phyloP scores from a whole-genome alignment of 1,140 invertebrate species.

The Drosophila orena region DNA sequence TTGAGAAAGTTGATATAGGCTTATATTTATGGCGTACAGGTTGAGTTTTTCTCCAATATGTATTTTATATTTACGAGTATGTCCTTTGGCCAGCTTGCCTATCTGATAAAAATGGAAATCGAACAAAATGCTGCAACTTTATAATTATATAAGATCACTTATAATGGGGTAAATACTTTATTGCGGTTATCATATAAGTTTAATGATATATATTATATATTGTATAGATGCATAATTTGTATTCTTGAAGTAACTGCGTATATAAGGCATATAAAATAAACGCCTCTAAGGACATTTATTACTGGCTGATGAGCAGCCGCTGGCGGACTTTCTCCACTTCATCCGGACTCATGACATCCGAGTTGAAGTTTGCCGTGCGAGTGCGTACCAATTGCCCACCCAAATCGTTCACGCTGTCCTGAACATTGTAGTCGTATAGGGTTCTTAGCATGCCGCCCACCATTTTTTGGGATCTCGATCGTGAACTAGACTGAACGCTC shows the following conservation, averaged over 20 bases:
- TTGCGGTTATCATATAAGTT: no score
- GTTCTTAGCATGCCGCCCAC: background rate
- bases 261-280: background rate
- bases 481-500: slow-evolving; percentile 4
- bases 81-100: background rate
- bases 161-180: no score
- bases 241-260: no score
- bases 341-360: background rate
- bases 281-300: background rate
- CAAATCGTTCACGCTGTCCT: background rate
- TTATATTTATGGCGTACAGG: background rate
- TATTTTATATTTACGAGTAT: background rate
- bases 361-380: background rate
- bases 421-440: background rate
- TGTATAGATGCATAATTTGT: no score
- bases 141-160: no score
- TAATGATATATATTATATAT: no score
- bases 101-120: no score
- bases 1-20: slow-evolving; percentile 8
- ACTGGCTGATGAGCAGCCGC: no score
- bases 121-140: no score
- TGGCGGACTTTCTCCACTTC: background rate
- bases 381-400: background rate
- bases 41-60: background rate
- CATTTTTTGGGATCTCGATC: background rate